phyloP scores from a whole-genome alignment of 1,140 invertebrate genomes.

The Papilio machaon region DNA sequence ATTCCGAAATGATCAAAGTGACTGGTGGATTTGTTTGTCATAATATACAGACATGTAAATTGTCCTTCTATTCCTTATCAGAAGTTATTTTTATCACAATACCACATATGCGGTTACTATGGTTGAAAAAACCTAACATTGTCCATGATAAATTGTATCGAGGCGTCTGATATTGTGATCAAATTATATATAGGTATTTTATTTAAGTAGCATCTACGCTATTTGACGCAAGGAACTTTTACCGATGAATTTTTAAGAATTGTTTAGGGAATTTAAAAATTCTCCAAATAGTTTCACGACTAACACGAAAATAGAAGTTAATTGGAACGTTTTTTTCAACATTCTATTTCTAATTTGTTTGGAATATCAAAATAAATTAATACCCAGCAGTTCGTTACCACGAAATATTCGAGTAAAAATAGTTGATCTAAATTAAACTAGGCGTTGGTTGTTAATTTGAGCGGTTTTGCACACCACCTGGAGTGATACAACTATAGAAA shows the following conservation, averaged over 20 bases:
- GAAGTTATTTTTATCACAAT: background rate
- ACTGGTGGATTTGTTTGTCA: background rate
- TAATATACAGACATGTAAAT: background rate
- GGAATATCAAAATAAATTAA: background rate
- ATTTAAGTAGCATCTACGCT: too few relatives aligned
- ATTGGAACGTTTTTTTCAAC: background rate
- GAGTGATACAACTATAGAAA: background rate
- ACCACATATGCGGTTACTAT: constrained; percentile 4
- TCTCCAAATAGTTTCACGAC: background rate
- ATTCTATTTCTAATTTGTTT: constrained; percentile 16
- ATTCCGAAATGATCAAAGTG: background rate
- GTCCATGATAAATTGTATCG: too few relatives aligned
- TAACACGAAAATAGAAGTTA: background rate
- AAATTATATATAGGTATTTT: too few relatives aligned
- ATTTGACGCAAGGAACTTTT: too few relatives aligned
- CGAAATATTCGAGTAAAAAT: constrained; percentile 21
- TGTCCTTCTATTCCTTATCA: background rate
- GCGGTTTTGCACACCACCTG: constrained; percentile 21
- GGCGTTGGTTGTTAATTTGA: constrained; percentile 4
- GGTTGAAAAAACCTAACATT: background rate
- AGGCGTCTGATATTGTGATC: background rate
- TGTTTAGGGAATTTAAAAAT: background rate
- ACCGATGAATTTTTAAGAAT: too few relatives aligned
- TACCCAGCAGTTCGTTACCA: constrained; percentile 7
- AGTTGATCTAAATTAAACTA: constrained; percentile 1